Percentiles rank a stretch among this genome's conserved stretches.
Conservation (phyloP, 2,113 vertebrate genomes). For the Halcyon senegalensis region DNA sequence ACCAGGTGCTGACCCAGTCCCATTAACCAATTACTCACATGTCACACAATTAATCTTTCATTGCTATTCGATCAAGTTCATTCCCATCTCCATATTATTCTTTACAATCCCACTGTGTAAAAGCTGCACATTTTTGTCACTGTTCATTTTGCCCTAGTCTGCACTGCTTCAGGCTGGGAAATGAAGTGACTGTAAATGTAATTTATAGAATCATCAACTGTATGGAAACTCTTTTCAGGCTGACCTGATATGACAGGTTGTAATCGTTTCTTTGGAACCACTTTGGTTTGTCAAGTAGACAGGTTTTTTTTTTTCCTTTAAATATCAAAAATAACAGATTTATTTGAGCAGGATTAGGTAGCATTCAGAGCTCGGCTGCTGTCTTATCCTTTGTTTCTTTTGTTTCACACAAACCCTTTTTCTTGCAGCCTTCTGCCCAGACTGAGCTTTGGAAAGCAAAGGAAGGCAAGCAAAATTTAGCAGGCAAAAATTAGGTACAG, state of each 20-base stretch:
- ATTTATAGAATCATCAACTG: constrained; percentile 48
- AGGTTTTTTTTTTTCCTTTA: constrained; percentile 39
- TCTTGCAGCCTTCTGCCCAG: not conserved
- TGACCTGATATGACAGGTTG: constrained; percentile 38
- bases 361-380: not conserved
- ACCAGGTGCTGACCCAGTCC: constrained; percentile 72
- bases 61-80: constrained; percentile 52
- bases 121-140: constrained; percentile 50
- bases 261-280: not conserved
- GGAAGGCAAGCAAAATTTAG: not conserved
- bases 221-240: constrained; percentile 15
- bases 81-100: constrained; percentile 63
- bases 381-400: constrained; percentile 23
- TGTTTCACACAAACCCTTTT: constrained; percentile 13
- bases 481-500: not conserved
- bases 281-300: constrained; percentile 39
- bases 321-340: constrained; percentile 59
- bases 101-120: constrained; percentile 48
- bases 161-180: constrained; percentile 29
- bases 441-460: constrained; percentile 1
- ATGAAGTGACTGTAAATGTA: constrained; percentile 52
- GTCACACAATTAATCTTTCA: constrained; percentile 77
- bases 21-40: constrained; percentile 73
- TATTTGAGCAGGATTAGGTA: constrained; percentile 45
- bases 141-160: constrained; percentile 43